Percentiles rank a stretch among this genome's conserved stretches.
Conservation (phyloP, 2,113 vertebrate species). For the Eubucco bourcierii region DNA sequence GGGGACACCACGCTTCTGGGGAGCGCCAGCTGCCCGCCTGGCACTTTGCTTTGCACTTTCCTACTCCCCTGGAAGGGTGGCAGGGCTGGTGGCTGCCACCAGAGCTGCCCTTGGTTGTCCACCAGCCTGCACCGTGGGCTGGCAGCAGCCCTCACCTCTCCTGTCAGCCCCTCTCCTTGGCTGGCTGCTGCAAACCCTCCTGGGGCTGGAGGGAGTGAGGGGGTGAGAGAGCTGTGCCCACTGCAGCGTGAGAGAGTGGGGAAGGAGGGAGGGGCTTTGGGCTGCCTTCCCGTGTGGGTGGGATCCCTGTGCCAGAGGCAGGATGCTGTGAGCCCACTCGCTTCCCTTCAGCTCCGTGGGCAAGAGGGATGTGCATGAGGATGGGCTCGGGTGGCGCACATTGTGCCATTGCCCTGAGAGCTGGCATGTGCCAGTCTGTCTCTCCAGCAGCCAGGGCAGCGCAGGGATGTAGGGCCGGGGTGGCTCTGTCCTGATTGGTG, state of each 20-base stretch:
- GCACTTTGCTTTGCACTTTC: conserved; percentile 34
- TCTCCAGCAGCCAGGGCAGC: neutral
- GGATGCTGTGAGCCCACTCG: neutral
- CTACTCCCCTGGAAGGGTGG: neutral
- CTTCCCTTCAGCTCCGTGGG: neutral
- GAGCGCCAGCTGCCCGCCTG: neutral
- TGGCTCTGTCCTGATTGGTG: rapidly evolving
- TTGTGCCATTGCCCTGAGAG: neutral
- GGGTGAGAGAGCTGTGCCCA: neutral
- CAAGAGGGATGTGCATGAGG: neutral
- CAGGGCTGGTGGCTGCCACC: neutral
- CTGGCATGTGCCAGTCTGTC: neutral
- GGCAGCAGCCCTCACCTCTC: neutral
- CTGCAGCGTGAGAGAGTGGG: neutral
- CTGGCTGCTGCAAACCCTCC: neutral
- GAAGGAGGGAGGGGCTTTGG: neutral
- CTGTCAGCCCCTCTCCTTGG: neutral
- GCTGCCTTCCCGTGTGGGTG: neutral
- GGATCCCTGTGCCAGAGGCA: neutral
- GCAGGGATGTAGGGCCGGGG: neutral
- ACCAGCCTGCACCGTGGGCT: neutral
- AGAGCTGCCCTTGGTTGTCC: neutral
- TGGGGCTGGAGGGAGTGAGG: neutral
- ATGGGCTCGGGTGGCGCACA: rapidly evolving
- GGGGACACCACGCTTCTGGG: neutral